phyloP scores from a whole-genome alignment of 2,797 vertebrate genomes.

The Smutsia temminckii region DNA sequence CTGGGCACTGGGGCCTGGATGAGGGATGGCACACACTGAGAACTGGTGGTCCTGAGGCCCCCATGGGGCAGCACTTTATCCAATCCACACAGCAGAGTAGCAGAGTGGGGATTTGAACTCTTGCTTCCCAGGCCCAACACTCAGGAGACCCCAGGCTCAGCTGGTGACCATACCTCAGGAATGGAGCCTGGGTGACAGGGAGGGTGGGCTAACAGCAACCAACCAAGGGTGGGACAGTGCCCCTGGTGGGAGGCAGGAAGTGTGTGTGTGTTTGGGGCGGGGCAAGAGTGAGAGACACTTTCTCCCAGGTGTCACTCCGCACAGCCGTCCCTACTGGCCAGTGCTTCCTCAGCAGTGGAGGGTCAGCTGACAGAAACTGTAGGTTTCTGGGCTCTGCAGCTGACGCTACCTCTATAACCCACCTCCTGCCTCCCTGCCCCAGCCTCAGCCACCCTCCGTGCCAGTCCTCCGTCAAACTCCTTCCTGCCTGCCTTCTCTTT shows the following conservation, averaged over 20 bases:
- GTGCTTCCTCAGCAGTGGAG: neutral
- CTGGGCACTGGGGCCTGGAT: neutral
- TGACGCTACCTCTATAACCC: neutral
- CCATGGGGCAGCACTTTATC: neutral
- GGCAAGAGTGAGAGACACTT: neutral
- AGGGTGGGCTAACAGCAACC: neutral
- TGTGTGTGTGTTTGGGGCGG: neutral
- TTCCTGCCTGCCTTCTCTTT: constrained; percentile 68
- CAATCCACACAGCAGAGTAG: neutral
- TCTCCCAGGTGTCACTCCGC: neutral
- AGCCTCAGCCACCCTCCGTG: constrained; percentile 32
- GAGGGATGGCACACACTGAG: neutral
- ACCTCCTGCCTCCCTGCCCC: neutral
- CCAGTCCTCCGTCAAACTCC: constrained; percentile 39
- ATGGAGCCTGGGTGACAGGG: neutral
- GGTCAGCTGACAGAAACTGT: neutral
- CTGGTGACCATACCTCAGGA: neutral
- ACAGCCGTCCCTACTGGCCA: neutral
- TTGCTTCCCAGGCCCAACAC: neutral
- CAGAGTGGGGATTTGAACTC: neutral
- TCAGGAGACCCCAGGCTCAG: neutral
- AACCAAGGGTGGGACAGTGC: neutral
- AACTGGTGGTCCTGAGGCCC: neutral
- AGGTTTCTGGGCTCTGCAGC: neutral
- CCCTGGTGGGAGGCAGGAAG: neutral